phyloP scores from a whole-genome alignment of 2,888 invertebrate species.

The Rhamphomyia laevipes region DNA sequence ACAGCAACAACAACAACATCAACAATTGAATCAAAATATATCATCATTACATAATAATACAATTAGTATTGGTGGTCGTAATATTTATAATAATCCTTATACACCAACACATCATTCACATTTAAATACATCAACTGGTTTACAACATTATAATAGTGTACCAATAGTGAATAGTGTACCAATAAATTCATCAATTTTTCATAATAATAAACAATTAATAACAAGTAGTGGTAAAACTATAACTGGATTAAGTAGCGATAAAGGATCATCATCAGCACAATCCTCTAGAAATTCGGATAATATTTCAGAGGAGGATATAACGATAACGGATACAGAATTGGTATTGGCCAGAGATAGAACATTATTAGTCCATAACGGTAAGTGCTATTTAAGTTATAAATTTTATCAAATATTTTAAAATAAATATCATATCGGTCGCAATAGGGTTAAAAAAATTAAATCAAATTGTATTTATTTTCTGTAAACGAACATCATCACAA shows the following conservation, averaged over 20 bases:
- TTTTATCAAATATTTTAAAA: too few relatives aligned
- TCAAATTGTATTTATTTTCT: too few relatives aligned
- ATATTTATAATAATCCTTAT: constrained; percentile 45
- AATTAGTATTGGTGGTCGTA: constrained; percentile 38
- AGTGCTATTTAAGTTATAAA: constrained; percentile 29
- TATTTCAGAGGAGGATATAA: constrained; percentile 68
- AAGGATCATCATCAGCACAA: constrained; percentile 47
- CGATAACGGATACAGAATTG: constrained; percentile 71
- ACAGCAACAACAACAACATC: constrained; percentile 42
- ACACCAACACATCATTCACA: constrained; percentile 29
- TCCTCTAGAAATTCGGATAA: constrained; percentile 46
- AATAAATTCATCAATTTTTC: too few relatives aligned
- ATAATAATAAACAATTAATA: constrained; percentile 1
- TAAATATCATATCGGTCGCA: too few relatives aligned
- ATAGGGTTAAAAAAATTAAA: too few relatives aligned
- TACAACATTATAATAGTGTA: too few relatives aligned
- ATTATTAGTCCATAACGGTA: constrained; percentile 73
- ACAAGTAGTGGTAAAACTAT: constrained; percentile 37
- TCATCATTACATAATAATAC: constrained; percentile 7
- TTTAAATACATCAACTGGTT: too few relatives aligned
- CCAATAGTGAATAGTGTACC: too few relatives aligned
- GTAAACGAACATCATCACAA: too few relatives aligned
- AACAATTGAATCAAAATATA: constrained; percentile 18
- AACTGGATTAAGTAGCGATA: constrained; percentile 61
- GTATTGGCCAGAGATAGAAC: constrained; percentile 71